phyloP scores from a whole-genome alignment of 2,113 vertebrate species.

The Coptodon rendalli region DNA sequence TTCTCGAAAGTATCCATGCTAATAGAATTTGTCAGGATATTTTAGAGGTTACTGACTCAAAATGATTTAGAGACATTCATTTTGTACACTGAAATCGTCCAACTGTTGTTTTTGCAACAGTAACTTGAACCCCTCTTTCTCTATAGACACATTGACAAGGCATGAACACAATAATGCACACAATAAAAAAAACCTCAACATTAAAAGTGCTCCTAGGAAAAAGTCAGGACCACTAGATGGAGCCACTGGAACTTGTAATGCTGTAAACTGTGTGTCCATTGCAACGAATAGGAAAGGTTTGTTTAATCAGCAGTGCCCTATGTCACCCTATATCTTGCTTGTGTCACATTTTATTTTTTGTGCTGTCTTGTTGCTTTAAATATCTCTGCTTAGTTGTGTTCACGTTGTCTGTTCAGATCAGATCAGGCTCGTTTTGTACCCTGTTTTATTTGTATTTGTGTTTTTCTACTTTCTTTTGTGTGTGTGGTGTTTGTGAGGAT shows the following conservation, averaged over 20 bases:
- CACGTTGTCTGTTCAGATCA: neutral
- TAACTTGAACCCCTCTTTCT: neutral
- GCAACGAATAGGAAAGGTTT: neutral
- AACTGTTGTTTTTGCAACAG: neutral
- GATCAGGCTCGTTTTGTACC: neutral
- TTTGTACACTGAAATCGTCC: neutral
- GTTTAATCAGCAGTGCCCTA: neutral
- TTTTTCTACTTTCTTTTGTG: neutral
- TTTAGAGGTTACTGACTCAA: neutral
- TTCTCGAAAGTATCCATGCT: neutral
- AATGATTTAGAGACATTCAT: neutral
- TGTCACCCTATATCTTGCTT: neutral
- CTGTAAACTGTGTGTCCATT: neutral
- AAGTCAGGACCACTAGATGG: conserved; percentile 20
- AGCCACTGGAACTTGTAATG: neutral
- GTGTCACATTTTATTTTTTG: neutral
- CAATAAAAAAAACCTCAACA: neutral
- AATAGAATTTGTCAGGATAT: neutral
- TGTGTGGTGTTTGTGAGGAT: neutral
- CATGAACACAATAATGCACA: neutral
- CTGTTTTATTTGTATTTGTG: neutral
- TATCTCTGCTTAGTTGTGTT: neutral
- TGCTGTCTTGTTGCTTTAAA: neutral
- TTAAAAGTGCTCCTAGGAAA: neutral
- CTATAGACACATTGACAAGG: neutral